Conservation (phyloP, 2,797 vertebrate genomes). For the Dallia pectoralis region DNA sequence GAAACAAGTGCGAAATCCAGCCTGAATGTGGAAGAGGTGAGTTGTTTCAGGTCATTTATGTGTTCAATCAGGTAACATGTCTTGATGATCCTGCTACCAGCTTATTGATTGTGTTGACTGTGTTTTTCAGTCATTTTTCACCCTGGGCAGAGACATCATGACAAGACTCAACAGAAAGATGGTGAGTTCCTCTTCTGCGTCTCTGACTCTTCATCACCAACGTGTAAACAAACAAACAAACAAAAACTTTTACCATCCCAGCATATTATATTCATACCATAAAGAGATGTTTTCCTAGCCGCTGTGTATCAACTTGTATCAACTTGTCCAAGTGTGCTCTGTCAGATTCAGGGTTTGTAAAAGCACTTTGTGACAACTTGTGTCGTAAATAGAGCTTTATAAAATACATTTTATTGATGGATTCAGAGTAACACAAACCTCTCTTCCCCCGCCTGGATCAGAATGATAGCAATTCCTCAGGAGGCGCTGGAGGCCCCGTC, state of each 20-base stretch:
- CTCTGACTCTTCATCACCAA: constrained; percentile 26
- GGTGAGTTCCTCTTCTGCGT: constrained; percentile 73
- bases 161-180: constrained; percentile 94
- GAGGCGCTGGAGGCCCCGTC: constrained; percentile 79
- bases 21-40: constrained; percentile 93
- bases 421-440: not conserved
- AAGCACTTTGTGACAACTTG: too few species aligned
- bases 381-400: too few species aligned
- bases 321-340: too few species aligned
- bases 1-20: constrained; percentile 95
- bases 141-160: constrained; percentile 93
- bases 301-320: too few species aligned
- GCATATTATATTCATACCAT: too few species aligned
- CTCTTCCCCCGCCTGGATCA: constrained; percentile 54
- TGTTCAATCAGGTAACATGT: not conserved
- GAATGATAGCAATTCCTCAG: constrained; percentile 85
- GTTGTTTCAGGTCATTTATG: not conserved
- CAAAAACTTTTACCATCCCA: too few species aligned
- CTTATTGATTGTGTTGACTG: constrained; percentile 6
- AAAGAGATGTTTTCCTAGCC: too few species aligned
- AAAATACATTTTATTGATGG: too few species aligned
- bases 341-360: too few species aligned
- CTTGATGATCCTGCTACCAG: not conserved
- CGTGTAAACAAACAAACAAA: too few species aligned
- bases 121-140: constrained; percentile 87